Evolutionary conservation across 1,140 invertebrate species (phyloP).

Genomic region (Drosophila carrolli): DNA sequence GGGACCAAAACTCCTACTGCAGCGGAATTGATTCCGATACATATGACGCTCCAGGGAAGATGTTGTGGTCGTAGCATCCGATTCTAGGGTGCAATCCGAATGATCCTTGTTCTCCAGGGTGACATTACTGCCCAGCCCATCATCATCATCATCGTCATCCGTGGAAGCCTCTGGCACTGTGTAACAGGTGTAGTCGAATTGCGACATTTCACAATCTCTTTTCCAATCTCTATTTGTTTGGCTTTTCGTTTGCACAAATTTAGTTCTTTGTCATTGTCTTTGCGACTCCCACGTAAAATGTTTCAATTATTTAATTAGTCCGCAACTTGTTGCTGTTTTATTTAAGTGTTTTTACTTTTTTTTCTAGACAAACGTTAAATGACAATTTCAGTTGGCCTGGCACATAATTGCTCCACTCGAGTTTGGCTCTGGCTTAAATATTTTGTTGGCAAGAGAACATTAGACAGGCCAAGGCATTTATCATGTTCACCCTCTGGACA

Average conservation of each 20-base stretch:
- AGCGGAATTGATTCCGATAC: constrained; percentile 49
- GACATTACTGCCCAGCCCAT: constrained; percentile 51
- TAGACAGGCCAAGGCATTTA: constrained; percentile 57
- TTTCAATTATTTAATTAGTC: constrained; percentile 66
- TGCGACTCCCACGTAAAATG: constrained; percentile 41
- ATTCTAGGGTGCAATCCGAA: constrained; percentile 60
- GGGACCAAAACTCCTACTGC: constrained; percentile 45
- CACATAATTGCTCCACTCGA: constrained; percentile 49
- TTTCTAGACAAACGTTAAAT: constrained; percentile 59
- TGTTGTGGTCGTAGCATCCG: constrained; percentile 65
- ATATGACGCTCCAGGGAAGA: constrained; percentile 68
- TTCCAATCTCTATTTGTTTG: not conserved
- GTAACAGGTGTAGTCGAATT: constrained; percentile 80
- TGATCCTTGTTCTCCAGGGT: constrained; percentile 61
- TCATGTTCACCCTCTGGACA: constrained; percentile 54
- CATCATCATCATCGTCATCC: constrained; percentile 49
- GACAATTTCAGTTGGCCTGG: constrained; percentile 56
- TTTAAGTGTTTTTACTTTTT: constrained; percentile 19
- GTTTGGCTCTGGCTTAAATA: constrained; percentile 11
- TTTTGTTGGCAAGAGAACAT: constrained; percentile 29
- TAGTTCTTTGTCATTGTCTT: constrained; percentile 44
- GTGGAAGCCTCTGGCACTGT: constrained; percentile 76
- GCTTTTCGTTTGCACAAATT: constrained; percentile 34
- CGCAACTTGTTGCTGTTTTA: constrained; percentile 27
- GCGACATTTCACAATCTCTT: constrained; percentile 52